Evolutionary conservation across 2,888 invertebrate species (phyloP), one percentile per base, ranked within the genome.

Genomic region (Linyphia triangularis): DNA sequence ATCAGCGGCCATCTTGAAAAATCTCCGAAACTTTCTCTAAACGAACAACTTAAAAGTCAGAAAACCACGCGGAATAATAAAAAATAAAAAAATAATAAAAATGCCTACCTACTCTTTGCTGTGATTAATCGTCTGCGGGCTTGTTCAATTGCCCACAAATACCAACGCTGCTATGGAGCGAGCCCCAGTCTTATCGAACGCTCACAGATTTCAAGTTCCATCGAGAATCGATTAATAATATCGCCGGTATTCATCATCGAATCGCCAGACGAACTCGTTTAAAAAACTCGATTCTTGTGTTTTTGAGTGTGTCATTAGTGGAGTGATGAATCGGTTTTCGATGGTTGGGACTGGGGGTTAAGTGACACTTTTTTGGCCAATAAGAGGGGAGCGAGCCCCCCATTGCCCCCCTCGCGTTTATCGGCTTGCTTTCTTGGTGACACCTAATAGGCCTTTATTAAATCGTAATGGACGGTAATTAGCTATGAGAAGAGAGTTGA

Each of bases 221-320:
- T 82, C 86, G 81, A 75, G 75, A 82, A 88, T 88, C 86, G 81
- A 88, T 88, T 88, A 88, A 88, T 88, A 88, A 88, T 88, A 88
- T 82, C 86, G 86, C 73, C 10, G n/a, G 79, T 88, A 82, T 88
- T 88, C 72, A 88, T 88, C 86, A 88, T 88, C 86, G 86, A 75
- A 51, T 67, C 75, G 75, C 51, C 67, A 61, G 81, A 69, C 81
- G 81, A 75, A 37, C 61, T 22, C 16, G 73, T 65, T 61, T 19
- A 59, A 77, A 69, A 77, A 78, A 33, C 33, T 51, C 51, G 13
- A 40, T 24, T 77, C 63, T 77, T 77, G 77, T 61, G 61, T 82
- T 79, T 86, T 86, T 73, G 24, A 51, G 30, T 67, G 81, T 88
- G 86, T 88, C 81, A 88, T 88, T 88, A 75, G 65, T n/a, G 26